Base-by-base conservation (phyloP, 2,113 vertebrate genomes). In the Caretta caretta region DNA sequence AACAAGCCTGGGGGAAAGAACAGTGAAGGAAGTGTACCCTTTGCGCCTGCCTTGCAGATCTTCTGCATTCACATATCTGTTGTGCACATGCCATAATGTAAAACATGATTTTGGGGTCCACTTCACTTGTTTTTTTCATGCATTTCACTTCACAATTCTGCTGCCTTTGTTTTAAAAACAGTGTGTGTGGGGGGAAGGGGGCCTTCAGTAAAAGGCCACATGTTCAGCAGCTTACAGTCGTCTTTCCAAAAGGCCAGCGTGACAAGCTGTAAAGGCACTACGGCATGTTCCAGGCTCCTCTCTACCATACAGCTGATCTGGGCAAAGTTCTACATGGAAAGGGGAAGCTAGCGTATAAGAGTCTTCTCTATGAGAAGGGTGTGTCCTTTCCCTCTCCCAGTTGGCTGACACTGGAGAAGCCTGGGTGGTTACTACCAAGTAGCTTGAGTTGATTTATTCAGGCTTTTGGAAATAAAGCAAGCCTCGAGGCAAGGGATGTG, bases 1-100 rank as follows among this genome's bases (percentile, higher is more conserved):
- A 29, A 50, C 85, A 53, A 4, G 20, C 35, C 50, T 90, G 12
- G 75, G 57, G 88, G 96, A 88, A 91, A 29, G 75, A 90, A 87
- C 79, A 96, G 93, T 88, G 87, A 93, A 96, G 93, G 75, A 51
- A 54, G 16, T 75, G 80, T 92, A 91, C 88, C 50, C 94, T 92
- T 81, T 85, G 86, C 88, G 1, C 86, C 90, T 46, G 35, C 88
- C 46, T 46, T 0, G 0, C 62, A 83, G 20, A 85, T 31, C 92
- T 62, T 88, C 51, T 1, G 1, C 91, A 4, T 86, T 86, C 25
- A 9, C 89, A 86, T 88, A 75, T 17, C 16, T 65, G 35, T 31
- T 31, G 35, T 17, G 62, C 62, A 35, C 14, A 65, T 4, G 27
- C 4, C 31, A 35, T 16, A 35, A 65, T 19, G 12, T 8, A 65